Percentiles rank a stretch among this genome's conserved stretches.
These are phyloP conservation scores for Portevinia maculata DNA, from an alignment of 2,888 invertebrate species.

Conservation along the genomic window DNA sequence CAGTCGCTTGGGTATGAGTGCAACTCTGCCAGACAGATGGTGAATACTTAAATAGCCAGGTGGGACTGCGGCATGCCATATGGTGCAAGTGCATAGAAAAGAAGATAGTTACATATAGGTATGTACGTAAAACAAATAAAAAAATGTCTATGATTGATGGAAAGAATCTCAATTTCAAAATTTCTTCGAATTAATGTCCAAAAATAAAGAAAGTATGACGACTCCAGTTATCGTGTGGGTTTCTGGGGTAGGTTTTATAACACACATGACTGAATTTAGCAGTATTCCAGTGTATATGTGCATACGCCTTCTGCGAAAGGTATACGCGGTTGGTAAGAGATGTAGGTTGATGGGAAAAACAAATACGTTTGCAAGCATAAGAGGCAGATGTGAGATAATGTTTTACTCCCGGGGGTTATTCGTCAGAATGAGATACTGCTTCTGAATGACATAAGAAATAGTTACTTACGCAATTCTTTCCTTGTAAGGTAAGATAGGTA, in stretches of 20 bases:
- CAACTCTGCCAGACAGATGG: constrained; percentile 12
- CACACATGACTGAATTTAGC: constrained; percentile 35
- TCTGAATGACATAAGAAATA: neutral
- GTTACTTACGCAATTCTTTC: neutral
- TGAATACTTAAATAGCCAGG: constrained; percentile 49
- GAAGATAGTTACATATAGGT: neutral
- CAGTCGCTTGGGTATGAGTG: constrained; percentile 7
- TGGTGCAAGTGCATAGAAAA: constrained; percentile 9
- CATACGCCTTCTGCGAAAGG: neutral
- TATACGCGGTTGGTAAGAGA: neutral
- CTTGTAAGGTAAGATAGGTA: too few species aligned
- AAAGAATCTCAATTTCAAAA: neutral
- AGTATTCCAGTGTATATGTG: neutral
- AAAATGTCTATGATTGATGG: neutral
- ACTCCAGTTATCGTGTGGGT: constrained; percentile 17
- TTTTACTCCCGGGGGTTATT: neutral
- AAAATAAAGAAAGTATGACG: neutral
- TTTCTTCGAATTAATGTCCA: neutral
- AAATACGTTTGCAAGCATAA: neutral
- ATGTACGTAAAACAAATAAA: constrained; percentile 21
- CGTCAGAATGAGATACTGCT: neutral
- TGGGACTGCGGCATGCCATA: constrained; percentile 20
- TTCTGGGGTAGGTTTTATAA: constrained; percentile 16
- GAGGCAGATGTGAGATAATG: constrained; percentile 33
- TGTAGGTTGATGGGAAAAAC: neutral